Percentiles rank a stretch among this genome's conserved stretches.
Conservation (phyloP, 2,888 invertebrate genomes). For the Epistrophe grossulariae region DNA sequence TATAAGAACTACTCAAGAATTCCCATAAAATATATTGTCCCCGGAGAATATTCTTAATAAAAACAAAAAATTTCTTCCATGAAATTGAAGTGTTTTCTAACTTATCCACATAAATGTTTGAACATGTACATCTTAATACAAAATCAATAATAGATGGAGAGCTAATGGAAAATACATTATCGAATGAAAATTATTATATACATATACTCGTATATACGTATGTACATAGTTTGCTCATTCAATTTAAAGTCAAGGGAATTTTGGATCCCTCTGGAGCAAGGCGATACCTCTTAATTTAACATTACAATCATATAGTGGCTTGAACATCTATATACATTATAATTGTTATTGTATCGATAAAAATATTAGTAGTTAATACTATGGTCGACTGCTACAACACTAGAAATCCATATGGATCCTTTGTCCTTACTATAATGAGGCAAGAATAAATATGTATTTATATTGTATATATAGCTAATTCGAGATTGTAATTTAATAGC, state of each 20-base stretch:
- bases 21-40: slow-evolving; percentile 29
- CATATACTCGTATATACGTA: too few relatives aligned
- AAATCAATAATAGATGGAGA: slow-evolving; percentile 23
- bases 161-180: slow-evolving; percentile 43
- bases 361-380: background rate
- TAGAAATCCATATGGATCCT: too few relatives aligned
- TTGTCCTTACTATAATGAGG: too few relatives aligned
- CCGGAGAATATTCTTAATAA: slow-evolving; percentile 9
- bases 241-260: background rate
- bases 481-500: too few relatives aligned
- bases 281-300: background rate
- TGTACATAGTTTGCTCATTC: background rate
- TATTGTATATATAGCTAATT: too few relatives aligned
- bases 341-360: background rate
- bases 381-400: background rate
- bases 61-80: slow-evolving; percentile 15
- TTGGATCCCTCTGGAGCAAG: background rate
- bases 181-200: slow-evolving; percentile 17
- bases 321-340: background rate
- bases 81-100: slow-evolving; percentile 28
- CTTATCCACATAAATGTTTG: background rate
- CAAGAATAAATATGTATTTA: too few relatives aligned
- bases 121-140: slow-evolving; percentile 22
- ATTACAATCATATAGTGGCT: background rate
- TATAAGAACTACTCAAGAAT: slow-evolving; percentile 27